Evolutionary conservation across 2,797 vertebrate genomes (phyloP), one percentile per base, ranked within the genome.

Genomic region (Cuniculus paca): DNA sequence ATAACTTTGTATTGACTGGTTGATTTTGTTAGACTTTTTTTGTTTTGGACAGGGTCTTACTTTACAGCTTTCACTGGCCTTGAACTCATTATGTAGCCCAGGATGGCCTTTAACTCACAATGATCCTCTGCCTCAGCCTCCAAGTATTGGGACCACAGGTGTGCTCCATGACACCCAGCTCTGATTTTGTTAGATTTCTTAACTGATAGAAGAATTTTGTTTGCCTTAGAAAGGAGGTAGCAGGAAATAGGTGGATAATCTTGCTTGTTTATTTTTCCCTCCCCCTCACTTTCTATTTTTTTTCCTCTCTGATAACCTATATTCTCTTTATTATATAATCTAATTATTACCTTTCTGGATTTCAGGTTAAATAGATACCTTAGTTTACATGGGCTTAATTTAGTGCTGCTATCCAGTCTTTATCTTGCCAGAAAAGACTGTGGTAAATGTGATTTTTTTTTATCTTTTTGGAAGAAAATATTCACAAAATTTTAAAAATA

Each of bases 371-470:
- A 42, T 24, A 70, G 16, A 24, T 91, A 19, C 36, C 36, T 54
- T 50, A 48, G 17, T 94, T 45, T 48, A 45, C 24, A 36, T 0
- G 36, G 28, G 11, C 60, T 86, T 70, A 90, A 85, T 56, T 61
- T 88, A 26, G 10, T 56, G 56, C 22, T 88, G 36, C 12, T 45
- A 5, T 80, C 61, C 16, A 52, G 26, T 72, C 42, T 96, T 78
- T 68, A 58, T 84, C 70, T 86, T 61, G 70, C 34, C 17, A 81
- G 86, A 84, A 95, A 91, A 94, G 60, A 6, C n/a, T 39, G 45
- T 45, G 6, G 34, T 56, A 42, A 95, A 72, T 74, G 52, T 45
- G 24, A 70, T 60, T 52, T 75, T 24, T n/a, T 36, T 56, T 93
- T 83, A 65, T 74, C 0, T 68, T 86, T 85, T 91, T 52, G 42